A percentile compares a stretch with the other conserved stretches of the same genome.
Conservation (phyloP, 2,888 invertebrate species). For the Pelosia muscerda region DNA sequence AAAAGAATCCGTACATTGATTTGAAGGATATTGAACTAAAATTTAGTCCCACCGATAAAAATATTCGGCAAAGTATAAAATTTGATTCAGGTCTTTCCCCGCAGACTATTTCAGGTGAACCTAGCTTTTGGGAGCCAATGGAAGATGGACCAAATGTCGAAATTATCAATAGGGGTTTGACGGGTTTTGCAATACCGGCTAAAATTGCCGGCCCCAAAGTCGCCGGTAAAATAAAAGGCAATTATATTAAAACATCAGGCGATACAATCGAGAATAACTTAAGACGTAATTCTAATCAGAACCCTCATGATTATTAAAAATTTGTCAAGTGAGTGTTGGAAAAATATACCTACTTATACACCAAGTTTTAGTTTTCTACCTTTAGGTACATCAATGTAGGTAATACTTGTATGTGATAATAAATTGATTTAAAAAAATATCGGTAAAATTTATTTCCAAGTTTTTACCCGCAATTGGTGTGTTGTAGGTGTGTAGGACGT, state of each 20-base stretch:
- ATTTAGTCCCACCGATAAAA: conserved; percentile 65
- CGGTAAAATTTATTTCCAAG: background rate
- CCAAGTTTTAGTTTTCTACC: background rate
- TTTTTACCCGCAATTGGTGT: too few relatives aligned
- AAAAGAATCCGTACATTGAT: conserved; percentile 80
- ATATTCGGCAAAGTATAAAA: conserved; percentile 63
- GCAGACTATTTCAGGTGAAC: conserved; percentile 58
- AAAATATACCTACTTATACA: background rate
- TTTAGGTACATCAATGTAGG: background rate
- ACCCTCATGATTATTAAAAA: background rate
- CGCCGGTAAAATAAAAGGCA: conserved; percentile 5
- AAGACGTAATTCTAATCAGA: background rate
- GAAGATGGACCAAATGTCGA: conserved; percentile 74
- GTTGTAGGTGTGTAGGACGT: too few relatives aligned
- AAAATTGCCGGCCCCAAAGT: conserved; percentile 55
- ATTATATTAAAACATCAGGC: conserved; percentile 5
- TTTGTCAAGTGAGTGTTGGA: background rate
- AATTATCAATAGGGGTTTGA: conserved; percentile 75
- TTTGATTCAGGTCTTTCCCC: conserved; percentile 47
- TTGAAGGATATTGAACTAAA: conserved; percentile 72
- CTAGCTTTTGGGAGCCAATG: conserved; percentile 63
- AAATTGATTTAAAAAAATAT: background rate
- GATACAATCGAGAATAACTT: background rate
- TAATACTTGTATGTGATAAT: background rate
- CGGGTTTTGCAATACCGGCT: conserved; percentile 76